Evolutionary conservation across 2,113 vertebrate genomes (phyloP).

Genomic region (Pelecanoides urinatrix): DNA sequence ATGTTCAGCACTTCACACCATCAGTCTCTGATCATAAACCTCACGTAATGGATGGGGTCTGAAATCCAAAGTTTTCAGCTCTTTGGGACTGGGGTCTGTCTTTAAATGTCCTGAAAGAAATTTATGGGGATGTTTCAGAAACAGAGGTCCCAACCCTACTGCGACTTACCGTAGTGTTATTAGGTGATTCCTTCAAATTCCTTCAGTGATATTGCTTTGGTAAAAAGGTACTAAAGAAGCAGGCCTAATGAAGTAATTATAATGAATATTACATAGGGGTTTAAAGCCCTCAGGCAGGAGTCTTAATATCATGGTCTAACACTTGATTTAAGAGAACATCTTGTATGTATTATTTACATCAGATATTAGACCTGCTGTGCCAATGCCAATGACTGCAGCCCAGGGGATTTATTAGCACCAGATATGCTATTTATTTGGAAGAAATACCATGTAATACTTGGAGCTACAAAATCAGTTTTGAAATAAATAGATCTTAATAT

Average conservation of each 20-base stretch:
- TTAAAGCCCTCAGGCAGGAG: constrained; percentile 1
- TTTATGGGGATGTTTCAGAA: neutral
- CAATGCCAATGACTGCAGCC: neutral
- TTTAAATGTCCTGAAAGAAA: neutral
- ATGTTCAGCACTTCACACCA: neutral
- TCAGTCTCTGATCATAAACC: neutral
- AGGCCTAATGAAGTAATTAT: constrained; percentile 10
- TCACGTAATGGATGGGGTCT: neutral
- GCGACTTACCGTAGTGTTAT: neutral
- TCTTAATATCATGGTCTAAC: neutral
- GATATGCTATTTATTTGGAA: neutral
- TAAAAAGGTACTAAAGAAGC: neutral
- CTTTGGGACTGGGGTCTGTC: neutral
- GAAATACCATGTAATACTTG: neutral
- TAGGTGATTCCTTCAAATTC: neutral
- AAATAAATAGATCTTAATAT: neutral
- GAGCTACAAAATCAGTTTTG: neutral
- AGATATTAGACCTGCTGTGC: constrained; percentile 1
- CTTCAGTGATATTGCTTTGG: neutral
- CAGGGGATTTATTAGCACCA: neutral
- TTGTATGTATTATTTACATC: constrained; percentile 37
- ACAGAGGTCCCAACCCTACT: fast-evolving
- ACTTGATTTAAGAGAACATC: constrained; percentile 20
- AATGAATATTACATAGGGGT: constrained; percentile 1
- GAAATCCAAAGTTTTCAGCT: neutral